phyloP scores from a whole-genome alignment of 2,797 vertebrate genomes.

The Microhierax caerulescens region DNA sequence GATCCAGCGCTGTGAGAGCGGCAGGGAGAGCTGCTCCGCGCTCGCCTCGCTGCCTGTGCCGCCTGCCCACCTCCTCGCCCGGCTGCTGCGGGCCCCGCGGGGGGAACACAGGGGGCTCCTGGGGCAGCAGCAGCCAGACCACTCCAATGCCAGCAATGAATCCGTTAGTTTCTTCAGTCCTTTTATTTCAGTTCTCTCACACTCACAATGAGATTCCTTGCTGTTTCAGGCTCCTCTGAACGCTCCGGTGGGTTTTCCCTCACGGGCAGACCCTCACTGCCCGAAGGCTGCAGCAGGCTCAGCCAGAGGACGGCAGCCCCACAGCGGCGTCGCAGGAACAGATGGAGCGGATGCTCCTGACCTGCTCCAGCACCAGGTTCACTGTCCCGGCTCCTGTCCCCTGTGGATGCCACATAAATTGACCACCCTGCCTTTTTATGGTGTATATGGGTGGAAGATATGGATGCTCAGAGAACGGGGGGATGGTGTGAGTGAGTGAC shows the following conservation, averaged over 20 bases:
- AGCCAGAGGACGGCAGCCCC: background rate
- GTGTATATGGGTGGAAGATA: rapidly evolving
- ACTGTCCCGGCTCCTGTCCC: background rate
- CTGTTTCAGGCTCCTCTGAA: background rate
- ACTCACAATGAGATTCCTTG: background rate
- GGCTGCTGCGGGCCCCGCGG: background rate
- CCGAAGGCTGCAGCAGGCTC: background rate
- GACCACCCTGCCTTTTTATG: background rate
- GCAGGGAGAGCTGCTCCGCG: background rate
- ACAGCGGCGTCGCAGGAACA: rapidly evolving
- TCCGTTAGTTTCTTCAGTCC: background rate
- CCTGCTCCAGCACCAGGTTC: background rate
- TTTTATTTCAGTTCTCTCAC: background rate
- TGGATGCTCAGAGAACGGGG: background rate
- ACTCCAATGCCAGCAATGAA: background rate
- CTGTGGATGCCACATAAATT: background rate
- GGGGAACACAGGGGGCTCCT: background rate
- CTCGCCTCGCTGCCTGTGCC: rapidly evolving
- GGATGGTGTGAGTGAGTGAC: background rate
- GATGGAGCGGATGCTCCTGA: background rate
- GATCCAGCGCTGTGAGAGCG: background rate
- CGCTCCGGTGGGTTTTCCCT: background rate
- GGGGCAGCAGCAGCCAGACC: background rate
- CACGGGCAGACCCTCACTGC: background rate
- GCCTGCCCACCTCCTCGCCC: background rate